Conservation (phyloP, 1,140 invertebrate species). For the Frieseomelitta varia region DNA sequence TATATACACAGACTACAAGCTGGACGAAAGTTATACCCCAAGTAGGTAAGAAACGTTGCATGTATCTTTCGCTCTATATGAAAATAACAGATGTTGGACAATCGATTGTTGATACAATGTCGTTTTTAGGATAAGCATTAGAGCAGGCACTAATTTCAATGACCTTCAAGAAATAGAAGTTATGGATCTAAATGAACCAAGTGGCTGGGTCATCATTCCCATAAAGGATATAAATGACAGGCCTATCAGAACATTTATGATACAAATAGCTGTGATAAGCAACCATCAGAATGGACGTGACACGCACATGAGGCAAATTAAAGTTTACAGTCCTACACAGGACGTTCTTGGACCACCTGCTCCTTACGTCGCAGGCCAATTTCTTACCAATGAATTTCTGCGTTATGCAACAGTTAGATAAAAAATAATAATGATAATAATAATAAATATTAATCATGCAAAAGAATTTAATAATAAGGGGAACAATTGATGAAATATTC, state of each 20-base stretch:
- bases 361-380: slow-evolving; percentile 88
- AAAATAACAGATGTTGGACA: neutral
- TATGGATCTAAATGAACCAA: slow-evolving; percentile 96
- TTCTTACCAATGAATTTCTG: slow-evolving; percentile 91
- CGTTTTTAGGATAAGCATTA: slow-evolving; percentile 91
- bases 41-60: slow-evolving; percentile 84
- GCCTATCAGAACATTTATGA: slow-evolving; percentile 96
- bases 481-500: slow-evolving; percentile 12
- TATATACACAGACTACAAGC: slow-evolving; percentile 98
- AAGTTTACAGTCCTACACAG: slow-evolving; percentile 96
- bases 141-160: slow-evolving; percentile 98
- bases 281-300: slow-evolving; percentile 99
- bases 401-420: slow-evolving; percentile 91
- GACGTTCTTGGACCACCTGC: slow-evolving; percentile 86
- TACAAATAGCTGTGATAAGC: slow-evolving; percentile 97
- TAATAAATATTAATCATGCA: slow-evolving; percentile 17
- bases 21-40: slow-evolving; percentile 99
- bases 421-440: slow-evolving; percentile 42
- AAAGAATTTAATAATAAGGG: neutral
- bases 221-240: slow-evolving; percentile 94
- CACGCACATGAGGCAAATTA: slow-evolving; percentile 98
- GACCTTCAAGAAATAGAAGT: slow-evolving; percentile 99
- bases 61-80: neutral
- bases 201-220: slow-evolving; percentile 97
- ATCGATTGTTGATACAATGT: neutral